A percentile compares a stretch with the other conserved stretches of the same genome.
Evolutionary conservation across 1,140 invertebrate species (phyloP).

Genomic region (Nasonia vitripennis): DNA sequence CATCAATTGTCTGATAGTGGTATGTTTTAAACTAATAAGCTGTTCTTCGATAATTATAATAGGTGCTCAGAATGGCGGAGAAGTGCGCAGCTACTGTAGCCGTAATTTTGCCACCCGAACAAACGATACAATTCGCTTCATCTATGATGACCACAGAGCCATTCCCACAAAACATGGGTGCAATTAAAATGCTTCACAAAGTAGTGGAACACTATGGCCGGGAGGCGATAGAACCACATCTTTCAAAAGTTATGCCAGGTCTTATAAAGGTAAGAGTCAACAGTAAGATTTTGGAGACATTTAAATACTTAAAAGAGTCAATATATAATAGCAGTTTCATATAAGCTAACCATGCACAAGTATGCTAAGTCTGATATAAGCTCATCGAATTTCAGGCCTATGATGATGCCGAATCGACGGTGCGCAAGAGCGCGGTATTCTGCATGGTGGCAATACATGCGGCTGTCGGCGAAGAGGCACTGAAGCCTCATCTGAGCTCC

Average conservation of each 20-base stretch:
- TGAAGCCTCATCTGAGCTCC: slow-evolving; percentile 85
- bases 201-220: slow-evolving; percentile 83
- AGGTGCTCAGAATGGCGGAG: slow-evolving; percentile 79
- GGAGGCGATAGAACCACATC: slow-evolving; percentile 83
- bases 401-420: slow-evolving; percentile 90
- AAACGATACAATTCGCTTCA: slow-evolving; percentile 81
- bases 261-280: slow-evolving; percentile 82
- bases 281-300: not conserved
- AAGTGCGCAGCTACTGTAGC: slow-evolving; percentile 84
- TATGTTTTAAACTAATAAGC: not conserved
- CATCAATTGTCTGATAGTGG: not conserved
- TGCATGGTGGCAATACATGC: slow-evolving; percentile 95
- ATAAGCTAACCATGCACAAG: not conserved
- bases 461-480: slow-evolving; percentile 87
- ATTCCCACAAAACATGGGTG: slow-evolving; percentile 91
- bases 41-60: slow-evolving; percentile 30
- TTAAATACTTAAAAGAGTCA: not conserved
- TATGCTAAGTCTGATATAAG: slow-evolving; percentile 29
- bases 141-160: slow-evolving; percentile 90
- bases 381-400: slow-evolving; percentile 80
- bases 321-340: not conserved
- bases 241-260: slow-evolving; percentile 90
- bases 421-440: slow-evolving; percentile 95
- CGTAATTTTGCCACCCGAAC: slow-evolving; percentile 81
- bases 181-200: slow-evolving; percentile 94